Base-by-base conservation (phyloP, 2,888 invertebrate genomes). In the Gerris lacustris region DNA sequence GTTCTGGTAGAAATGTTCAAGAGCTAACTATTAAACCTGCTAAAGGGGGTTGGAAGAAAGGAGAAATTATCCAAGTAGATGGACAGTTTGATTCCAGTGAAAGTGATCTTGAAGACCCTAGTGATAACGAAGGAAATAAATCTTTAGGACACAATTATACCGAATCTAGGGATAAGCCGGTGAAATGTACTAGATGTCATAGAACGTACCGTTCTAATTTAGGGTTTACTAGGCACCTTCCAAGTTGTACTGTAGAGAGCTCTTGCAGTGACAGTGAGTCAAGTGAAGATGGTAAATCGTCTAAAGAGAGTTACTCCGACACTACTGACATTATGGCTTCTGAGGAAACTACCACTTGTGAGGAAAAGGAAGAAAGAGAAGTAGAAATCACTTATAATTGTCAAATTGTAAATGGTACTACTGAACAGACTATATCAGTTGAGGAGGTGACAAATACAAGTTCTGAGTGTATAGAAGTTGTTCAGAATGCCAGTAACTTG, bases 141-240 rank as follows among this genome's bases (percentile, higher is more conserved):
- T 6, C 68, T 72, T 0, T 64, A n/a, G 64, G 11, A 4, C 9
- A 18, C 17, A 31, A 7, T 5, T 64, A n/a, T 9, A 18, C 15
- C 15, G 44, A 31, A 2, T 43, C 62, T 70, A 83, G 84, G 63
- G 89, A 89, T 76, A 86, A 88, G 76, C 89, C 91, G 6, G 93
- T 94, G 0, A 89, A 91, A 77, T 96, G 95, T 80, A 88, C 89
- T 76, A 86, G 91, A 74, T 96, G 95, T 78, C 91, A 91, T 77
- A 89, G 94, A 78, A 92, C 92, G 4, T 93, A 92, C 78, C 84
- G 92, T 77, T 92, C 91, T 68, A 87, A 88, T 74, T 88, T 89
- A 72, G 92, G 92, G 70, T 93, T 89, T 77, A 88, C 91, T 77
- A 84, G 91, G 66, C 93, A 93, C 79, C 82, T 92, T 73, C 84